A percentile compares a stretch with the other conserved stretches of the same genome.
These are phyloP conservation scores for Antheraea pernyi DNA, from an alignment of 1,140 invertebrate species.

Conservation along the genomic window DNA sequence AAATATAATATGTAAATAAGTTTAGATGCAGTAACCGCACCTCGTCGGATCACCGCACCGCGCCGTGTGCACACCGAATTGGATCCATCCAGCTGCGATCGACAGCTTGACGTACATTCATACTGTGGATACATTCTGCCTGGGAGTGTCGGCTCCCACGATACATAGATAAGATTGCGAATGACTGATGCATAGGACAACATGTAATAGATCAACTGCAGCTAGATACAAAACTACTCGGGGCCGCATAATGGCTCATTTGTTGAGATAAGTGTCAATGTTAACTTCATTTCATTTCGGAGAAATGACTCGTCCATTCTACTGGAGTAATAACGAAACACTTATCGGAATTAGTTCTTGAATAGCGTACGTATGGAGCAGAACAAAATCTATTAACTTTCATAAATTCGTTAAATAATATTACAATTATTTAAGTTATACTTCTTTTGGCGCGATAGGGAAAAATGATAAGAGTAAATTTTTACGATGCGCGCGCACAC, in stretches of 20 bases:
- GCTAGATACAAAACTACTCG: constrained; percentile 53
- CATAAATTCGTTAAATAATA: background rate
- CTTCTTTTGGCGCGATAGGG: too few species aligned
- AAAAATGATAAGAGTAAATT: too few species aligned
- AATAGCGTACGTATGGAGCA: background rate
- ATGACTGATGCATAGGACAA: constrained; percentile 74
- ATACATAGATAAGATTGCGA: constrained; percentile 72
- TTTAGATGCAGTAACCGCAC: constrained; percentile 17
- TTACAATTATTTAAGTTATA: too few species aligned
- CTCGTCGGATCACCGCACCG: background rate
- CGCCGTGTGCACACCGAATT: background rate
- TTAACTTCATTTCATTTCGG: constrained; percentile 33
- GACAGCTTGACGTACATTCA: constrained; percentile 39
- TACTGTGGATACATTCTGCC: constrained; percentile 40
- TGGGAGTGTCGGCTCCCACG: constrained; percentile 66
- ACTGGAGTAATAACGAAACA: background rate
- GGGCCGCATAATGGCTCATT: constrained; percentile 62
- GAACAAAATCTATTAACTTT: background rate
- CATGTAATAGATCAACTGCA: constrained; percentile 70
- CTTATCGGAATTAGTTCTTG: background rate
- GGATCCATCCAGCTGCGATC: background rate
- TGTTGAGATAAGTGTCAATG: constrained; percentile 66
- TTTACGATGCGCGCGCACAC: too few species aligned
- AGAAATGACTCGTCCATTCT: constrained; percentile 35
- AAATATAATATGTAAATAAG: constrained; percentile 28